Conservation (phyloP, 2,888 invertebrate genomes). For the Eupithecia pulchellata region DNA sequence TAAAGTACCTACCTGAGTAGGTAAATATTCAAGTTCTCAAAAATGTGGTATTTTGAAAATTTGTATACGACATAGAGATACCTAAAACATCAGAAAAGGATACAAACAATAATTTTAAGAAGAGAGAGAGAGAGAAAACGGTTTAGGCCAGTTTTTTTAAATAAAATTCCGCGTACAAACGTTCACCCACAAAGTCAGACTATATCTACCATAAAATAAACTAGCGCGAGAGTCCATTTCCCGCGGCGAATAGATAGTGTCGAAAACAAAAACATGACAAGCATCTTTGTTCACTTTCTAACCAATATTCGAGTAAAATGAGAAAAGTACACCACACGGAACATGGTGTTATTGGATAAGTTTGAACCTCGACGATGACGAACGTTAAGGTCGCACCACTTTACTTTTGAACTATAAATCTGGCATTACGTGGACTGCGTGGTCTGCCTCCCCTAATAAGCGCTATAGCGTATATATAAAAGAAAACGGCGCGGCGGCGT, state of each 20-base stretch:
- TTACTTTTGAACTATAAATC: too few species aligned
- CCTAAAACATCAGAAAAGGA: background rate
- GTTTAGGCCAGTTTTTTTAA: background rate
- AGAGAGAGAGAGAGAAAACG: background rate
- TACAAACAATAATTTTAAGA: background rate
- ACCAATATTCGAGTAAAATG: slow-evolving; percentile 57
- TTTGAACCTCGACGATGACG: slow-evolving; percentile 57
- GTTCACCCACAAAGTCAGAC: background rate
- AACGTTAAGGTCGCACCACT: background rate
- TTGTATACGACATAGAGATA: background rate
- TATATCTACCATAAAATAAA: slow-evolving; percentile 23
- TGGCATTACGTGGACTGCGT: too few species aligned
- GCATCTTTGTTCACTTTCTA: slow-evolving; percentile 36
- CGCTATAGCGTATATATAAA: too few species aligned
- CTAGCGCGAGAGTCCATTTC: slow-evolving; percentile 34
- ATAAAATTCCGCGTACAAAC: background rate
- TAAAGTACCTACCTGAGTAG: too few species aligned
- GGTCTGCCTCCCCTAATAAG: too few species aligned
- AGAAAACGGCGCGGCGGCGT: too few species aligned
- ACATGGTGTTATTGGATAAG: slow-evolving; percentile 77
- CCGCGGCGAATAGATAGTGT: slow-evolving; percentile 34
- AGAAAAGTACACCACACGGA: slow-evolving; percentile 54
- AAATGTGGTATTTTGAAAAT: too few species aligned
- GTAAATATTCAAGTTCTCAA: too few species aligned
- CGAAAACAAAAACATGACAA: slow-evolving; percentile 33